phyloP scores from a whole-genome alignment of 2,888 invertebrate genomes.

The Corythucha ciliata region DNA sequence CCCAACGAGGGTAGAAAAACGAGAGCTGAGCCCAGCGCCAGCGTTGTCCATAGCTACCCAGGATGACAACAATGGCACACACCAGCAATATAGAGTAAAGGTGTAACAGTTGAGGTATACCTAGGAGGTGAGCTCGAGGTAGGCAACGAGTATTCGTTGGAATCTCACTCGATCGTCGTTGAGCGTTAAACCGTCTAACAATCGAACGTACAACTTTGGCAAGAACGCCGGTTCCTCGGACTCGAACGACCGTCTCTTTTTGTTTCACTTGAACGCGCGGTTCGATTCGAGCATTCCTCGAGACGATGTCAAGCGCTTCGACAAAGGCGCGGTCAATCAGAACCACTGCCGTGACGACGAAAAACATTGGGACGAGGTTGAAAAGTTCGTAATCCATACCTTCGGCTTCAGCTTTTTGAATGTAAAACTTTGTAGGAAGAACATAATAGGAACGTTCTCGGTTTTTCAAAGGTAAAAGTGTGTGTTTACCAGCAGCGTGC shows the following conservation, averaged over 20 bases:
- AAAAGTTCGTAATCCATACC: slow-evolving; percentile 9
- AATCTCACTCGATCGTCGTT: slow-evolving; percentile 28
- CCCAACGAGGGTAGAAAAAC: slow-evolving; percentile 71
- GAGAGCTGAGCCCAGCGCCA: slow-evolving; percentile 56
- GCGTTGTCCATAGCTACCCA: slow-evolving; percentile 54
- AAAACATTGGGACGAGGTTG: slow-evolving; percentile 2
- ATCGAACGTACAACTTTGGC: slow-evolving; percentile 61
- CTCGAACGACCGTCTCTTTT: slow-evolving; percentile 53
- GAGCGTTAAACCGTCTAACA: slow-evolving; percentile 48
- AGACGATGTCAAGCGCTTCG: slow-evolving; percentile 52
- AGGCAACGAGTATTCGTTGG: slow-evolving; percentile 51
- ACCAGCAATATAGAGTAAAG: slow-evolving; percentile 52
- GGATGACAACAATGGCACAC: slow-evolving; percentile 53
- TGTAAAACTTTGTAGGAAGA: slow-evolving; percentile 1
- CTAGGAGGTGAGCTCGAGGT: slow-evolving; percentile 54
- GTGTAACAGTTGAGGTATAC: slow-evolving; percentile 48
- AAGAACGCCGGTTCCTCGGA: slow-evolving; percentile 65
- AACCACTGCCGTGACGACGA: slow-evolving; percentile 43
- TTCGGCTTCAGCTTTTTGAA: slow-evolving; percentile 7
- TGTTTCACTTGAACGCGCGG: no score
- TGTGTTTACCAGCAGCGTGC: slow-evolving; percentile 44
- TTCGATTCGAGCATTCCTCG: slow-evolving; percentile 54
- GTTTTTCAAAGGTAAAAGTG: slow-evolving; percentile 67
- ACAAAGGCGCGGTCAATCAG: slow-evolving; percentile 52
- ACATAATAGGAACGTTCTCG: slow-evolving; percentile 52